Conservation (phyloP, 2,113 vertebrate species). For the Hyperopisus bebe region DNA sequence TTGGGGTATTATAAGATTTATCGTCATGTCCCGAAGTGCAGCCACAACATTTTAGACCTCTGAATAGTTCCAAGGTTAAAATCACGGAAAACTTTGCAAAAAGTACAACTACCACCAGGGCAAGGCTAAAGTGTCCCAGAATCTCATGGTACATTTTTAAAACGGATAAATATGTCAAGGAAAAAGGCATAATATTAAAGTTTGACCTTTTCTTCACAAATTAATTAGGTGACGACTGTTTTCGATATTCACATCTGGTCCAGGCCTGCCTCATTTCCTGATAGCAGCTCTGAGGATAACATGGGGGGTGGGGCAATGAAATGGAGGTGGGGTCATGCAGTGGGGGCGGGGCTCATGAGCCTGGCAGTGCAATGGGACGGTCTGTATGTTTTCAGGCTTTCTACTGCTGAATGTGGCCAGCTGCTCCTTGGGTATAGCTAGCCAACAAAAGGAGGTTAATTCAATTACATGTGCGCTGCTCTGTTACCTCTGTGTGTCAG, state of each 20-base stretch:
- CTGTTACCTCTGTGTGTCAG: not conserved
- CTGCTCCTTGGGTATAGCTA: not conserved
- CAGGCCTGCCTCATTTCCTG: not conserved
- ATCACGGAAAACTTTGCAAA: not conserved
- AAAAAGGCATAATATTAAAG: not conserved
- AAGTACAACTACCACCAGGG: not conserved
- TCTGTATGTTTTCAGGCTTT: not conserved
- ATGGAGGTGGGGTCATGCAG: not conserved
- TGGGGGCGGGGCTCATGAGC: not conserved
- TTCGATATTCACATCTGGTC: not conserved
- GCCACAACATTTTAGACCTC: not conserved
- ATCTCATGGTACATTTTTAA: not conserved
- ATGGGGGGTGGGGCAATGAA: not conserved
- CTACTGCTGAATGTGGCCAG: not conserved
- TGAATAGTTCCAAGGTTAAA: slow-evolving; percentile 6
- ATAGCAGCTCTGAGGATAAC: not conserved
- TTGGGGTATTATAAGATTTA: not conserved
- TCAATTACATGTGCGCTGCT: not conserved
- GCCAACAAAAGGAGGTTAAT: not conserved
- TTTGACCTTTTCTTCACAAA: not conserved
- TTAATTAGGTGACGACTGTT: not conserved
- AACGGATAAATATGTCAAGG: not conserved
- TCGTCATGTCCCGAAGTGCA: not conserved
- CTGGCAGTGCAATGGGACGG: not conserved
- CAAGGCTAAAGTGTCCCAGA: not conserved